These are phyloP conservation scores for Tachysurus fulvidraco DNA, from an alignment of 2,113 vertebrate species.

Conservation along the genomic window DNA sequence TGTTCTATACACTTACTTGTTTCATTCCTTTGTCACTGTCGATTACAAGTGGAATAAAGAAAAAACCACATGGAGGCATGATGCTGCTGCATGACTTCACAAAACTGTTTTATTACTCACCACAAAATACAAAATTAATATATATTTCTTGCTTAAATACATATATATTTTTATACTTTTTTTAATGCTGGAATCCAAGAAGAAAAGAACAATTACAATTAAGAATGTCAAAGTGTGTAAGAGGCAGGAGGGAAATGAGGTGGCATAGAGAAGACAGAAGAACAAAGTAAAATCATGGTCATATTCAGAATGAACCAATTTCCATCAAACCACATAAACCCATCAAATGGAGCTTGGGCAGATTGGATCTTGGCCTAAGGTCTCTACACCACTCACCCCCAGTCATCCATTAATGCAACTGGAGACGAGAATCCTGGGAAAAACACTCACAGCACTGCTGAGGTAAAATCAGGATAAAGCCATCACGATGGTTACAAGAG, in stretches of 20 bases:
- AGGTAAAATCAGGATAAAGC: conserved; percentile 35
- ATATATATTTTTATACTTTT: neutral
- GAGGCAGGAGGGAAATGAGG: neutral
- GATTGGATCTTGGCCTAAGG: neutral
- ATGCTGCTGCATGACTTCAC: conserved; percentile 53
- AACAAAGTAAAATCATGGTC: neutral
- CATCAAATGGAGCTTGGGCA: neutral
- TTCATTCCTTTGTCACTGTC: neutral
- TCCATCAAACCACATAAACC: neutral
- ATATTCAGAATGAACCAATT: neutral
- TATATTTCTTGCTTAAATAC: conserved; percentile 17
- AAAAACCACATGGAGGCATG: conserved; percentile 42
- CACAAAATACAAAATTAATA: conserved; percentile 49
- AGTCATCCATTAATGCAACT: conserved; percentile 11
- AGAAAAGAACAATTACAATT: conserved; percentile 37
- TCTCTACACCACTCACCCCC: neutral
- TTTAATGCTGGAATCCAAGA: conserved; percentile 36
- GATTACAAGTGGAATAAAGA: too few relatives aligned
- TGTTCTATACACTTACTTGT: neutral
- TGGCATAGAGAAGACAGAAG: neutral
- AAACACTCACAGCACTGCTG: conserved; percentile 33
- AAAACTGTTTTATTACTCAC: conserved; percentile 46
- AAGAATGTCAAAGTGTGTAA: conserved; percentile 1
- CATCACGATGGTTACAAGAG: conserved; percentile 33
- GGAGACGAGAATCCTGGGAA: conserved; percentile 30